These are phyloP conservation scores for Dasypogon diadema DNA, from an alignment of 2,888 invertebrate genomes.

Conservation along the genomic window DNA sequence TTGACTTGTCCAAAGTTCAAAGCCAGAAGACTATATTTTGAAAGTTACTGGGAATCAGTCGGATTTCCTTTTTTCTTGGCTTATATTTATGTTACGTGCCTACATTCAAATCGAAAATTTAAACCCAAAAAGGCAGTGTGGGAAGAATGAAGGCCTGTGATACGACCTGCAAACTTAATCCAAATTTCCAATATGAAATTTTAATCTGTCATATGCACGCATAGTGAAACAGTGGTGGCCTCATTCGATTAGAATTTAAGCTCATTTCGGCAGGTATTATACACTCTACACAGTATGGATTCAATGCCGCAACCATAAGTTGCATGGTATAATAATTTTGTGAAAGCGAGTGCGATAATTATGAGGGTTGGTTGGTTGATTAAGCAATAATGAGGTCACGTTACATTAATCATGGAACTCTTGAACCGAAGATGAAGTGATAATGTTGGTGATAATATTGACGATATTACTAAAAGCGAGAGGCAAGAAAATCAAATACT, in stretches of 20 bases:
- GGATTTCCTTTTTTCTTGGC: too few relatives aligned
- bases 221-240: conserved; percentile 1
- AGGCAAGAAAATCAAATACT: background rate
- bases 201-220: conserved; percentile 36
- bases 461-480: background rate
- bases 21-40: too few relatives aligned
- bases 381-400: conserved; percentile 40
- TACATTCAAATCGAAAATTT: conserved; percentile 18
- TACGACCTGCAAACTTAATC: background rate
- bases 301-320: background rate
- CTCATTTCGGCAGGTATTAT: background rate
- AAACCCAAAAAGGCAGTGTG: background rate
- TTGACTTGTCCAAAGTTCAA: too few relatives aligned
- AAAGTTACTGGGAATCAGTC: too few relatives aligned
- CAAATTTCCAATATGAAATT: conserved; percentile 20
- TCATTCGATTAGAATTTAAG: conserved; percentile 1
- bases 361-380: conserved; percentile 11
- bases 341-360: conserved; percentile 1
- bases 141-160: conserved; percentile 6
- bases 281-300: too few relatives aligned
- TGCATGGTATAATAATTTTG: conserved; percentile 15
- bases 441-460: conserved; percentile 19
- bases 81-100: too few relatives aligned
- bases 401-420: conserved; percentile 29
- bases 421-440: conserved; percentile 24